Percentiles rank a stretch among this genome's conserved stretches.
phyloP scores from a whole-genome alignment of 2,888 invertebrate species.

The Erpobdella octoculata region DNA sequence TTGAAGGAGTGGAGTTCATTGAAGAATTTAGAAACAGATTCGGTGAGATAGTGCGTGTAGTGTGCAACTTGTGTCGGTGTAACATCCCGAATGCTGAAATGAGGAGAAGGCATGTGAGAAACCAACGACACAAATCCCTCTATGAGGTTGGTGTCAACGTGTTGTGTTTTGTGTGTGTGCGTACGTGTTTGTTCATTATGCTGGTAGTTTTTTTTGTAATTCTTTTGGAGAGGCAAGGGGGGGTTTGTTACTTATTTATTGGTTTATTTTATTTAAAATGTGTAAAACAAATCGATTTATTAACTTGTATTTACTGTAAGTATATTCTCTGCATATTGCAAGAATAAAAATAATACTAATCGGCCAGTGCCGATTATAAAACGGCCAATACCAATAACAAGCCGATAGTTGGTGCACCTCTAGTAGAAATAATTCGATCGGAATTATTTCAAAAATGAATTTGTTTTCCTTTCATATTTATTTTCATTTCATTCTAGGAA shows the following conservation, averaged over 20 bases:
- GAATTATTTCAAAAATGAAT: background rate
- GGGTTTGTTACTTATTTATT: no score
- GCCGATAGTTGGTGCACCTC: no score
- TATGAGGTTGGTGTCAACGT: background rate
- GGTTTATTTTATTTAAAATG: no score
- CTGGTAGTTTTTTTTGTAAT: no score
- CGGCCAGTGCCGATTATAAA: no score
- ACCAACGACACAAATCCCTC: background rate
- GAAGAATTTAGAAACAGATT: background rate
- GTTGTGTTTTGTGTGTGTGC: no score
- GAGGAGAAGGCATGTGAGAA: background rate
- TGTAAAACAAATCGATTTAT: no score
- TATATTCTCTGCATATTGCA: no score
- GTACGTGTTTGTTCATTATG: no score
- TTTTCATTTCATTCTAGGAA: background rate
- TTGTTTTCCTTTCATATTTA: background rate
- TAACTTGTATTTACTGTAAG: background rate
- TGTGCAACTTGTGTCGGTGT: slow-evolving; percentile 7
- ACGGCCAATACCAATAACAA: no score
- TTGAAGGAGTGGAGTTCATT: slow-evolving; percentile 16
- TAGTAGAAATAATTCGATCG: background rate
- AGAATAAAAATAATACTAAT: no score
- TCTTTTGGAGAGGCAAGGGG: no score
- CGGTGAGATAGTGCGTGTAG: background rate
- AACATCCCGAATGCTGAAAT: background rate